Percentiles rank a stretch among this genome's conserved stretches.
Evolutionary conservation across 2,888 invertebrate species (phyloP).

Genomic region (Lasioglossum marginatum): DNA sequence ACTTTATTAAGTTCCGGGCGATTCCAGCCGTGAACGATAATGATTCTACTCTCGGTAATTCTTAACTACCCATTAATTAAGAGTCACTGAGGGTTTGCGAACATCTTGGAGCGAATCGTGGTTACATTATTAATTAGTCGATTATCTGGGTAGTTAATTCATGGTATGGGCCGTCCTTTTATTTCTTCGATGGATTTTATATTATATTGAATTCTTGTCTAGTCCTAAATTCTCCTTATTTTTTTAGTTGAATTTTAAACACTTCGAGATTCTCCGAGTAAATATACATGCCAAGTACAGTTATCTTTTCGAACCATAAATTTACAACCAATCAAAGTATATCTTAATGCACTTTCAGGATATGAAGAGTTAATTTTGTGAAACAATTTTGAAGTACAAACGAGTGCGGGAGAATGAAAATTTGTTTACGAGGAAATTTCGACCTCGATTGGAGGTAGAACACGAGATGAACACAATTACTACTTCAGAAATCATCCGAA

Average conservation of each 20-base stretch:
- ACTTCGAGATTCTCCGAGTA: neutral
- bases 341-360: neutral
- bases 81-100: neutral
- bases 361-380: neutral
- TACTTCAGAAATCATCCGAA: neutral
- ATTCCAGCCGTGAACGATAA: constrained; percentile 36
- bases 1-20: constrained; percentile 42
- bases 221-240: neutral
- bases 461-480: neutral
- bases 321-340: neutral
- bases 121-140: neutral
- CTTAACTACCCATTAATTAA: neutral
- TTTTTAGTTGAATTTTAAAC: neutral
- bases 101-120: neutral
- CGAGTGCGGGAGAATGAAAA: neutral
- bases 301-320: neutral
- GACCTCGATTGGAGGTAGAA: neutral
- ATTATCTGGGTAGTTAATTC: neutral
- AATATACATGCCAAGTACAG: neutral
- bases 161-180: neutral
- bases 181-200: neutral
- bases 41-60: neutral
- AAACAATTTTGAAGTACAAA: neutral
- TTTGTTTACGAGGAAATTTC: neutral
- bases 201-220: too few species aligned